Evolutionary conservation across 2,888 invertebrate species (phyloP).

Genomic region (Dicyrtomina minuta): DNA sequence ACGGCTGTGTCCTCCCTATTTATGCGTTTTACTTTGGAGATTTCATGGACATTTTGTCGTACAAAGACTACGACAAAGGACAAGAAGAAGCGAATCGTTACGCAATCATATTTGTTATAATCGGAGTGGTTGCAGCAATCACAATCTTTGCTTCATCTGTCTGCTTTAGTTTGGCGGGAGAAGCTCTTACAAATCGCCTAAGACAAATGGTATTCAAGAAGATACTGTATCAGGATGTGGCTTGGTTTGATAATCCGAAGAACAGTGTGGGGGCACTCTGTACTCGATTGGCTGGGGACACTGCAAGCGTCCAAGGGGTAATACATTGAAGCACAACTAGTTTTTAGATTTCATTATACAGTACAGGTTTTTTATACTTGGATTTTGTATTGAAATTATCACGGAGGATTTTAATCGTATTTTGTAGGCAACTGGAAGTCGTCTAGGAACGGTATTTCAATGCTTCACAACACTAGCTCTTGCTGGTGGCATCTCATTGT

Average conservation of each 20-base stretch:
- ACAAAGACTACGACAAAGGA: conserved; percentile 36
- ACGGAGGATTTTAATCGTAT: not conserved
- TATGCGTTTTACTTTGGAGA: conserved; percentile 79
- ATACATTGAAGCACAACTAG: conserved; percentile 51
- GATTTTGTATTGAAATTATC: no score
- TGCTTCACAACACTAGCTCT: conserved; percentile 70
- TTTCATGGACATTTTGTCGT: conserved; percentile 65
- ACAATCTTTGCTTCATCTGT: no score
- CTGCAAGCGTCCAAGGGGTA: conserved; percentile 75
- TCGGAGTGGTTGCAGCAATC: conserved; percentile 55
- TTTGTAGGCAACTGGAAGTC: conserved; percentile 58
- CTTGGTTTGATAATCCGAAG: conserved; percentile 66
- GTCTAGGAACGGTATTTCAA: conserved; percentile 75
- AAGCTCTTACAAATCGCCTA: conserved; percentile 72
- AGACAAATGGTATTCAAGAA: conserved; percentile 67
- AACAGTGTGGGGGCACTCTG: conserved; percentile 76
- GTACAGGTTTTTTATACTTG: not conserved
- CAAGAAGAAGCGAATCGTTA: conserved; percentile 51
- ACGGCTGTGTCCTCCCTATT: conserved; percentile 71
- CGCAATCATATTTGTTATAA: conserved; percentile 54
- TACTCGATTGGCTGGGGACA: conserved; percentile 73
- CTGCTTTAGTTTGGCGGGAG: conserved; percentile 80
- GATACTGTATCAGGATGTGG: conserved; percentile 68
- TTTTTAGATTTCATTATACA: not conserved
- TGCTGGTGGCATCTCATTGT: conserved; percentile 67